These are phyloP conservation scores for Oceanites oceanicus DNA, from an alignment of 2,113 vertebrate species.

Conservation along the genomic window DNA sequence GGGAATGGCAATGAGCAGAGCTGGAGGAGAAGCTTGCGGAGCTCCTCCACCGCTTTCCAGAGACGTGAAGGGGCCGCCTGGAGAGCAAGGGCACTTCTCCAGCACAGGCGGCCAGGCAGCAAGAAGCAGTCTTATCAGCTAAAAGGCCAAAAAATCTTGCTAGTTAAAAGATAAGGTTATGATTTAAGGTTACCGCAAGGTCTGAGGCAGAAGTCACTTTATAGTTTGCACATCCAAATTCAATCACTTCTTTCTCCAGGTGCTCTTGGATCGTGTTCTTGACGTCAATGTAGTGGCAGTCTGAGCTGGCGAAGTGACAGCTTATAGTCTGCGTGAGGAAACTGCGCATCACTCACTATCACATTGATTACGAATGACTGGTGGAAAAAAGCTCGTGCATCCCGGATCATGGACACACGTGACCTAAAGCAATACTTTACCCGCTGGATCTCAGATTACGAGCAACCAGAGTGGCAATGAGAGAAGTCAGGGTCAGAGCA, in stretches of 20 bases:
- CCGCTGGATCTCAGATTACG: not conserved
- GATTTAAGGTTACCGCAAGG: not conserved
- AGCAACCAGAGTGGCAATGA: not conserved
- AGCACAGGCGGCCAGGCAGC: not conserved
- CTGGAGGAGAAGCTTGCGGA: not conserved
- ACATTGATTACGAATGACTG: rapidly evolving
- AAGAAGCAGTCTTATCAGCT: not conserved
- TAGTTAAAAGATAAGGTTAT: not conserved
- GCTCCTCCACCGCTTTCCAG: not conserved
- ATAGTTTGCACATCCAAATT: not conserved
- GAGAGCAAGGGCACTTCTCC: not conserved
- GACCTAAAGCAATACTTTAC: not conserved
- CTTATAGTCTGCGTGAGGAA: not conserved
- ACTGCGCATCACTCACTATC: not conserved
- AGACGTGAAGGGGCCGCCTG: not conserved
- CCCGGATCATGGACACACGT: rapidly evolving
- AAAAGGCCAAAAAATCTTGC: not conserved
- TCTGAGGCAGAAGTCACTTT: not conserved
- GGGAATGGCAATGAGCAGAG: not conserved
- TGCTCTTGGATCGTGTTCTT: constrained; percentile 82
- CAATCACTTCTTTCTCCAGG: constrained; percentile 72
- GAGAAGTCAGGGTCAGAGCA: not conserved
- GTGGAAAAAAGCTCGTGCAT: not conserved
- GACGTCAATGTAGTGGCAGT: constrained; percentile 81
- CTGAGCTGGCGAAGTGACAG: constrained; percentile 78